phyloP scores from a whole-genome alignment of 2,113 vertebrate species.

The Amia ocellicauda region DNA sequence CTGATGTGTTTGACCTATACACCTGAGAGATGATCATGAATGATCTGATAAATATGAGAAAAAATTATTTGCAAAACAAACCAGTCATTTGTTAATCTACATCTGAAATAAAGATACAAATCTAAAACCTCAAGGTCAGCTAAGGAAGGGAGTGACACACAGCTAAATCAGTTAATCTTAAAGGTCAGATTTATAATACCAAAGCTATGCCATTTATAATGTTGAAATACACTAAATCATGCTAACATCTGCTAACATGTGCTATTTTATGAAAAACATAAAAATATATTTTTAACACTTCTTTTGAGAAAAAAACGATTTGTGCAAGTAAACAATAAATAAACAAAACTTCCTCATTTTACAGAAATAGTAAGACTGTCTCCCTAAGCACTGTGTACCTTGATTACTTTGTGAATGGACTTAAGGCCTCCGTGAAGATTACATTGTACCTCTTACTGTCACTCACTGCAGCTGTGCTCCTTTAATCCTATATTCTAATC shows the following conservation, averaged over 20 bases:
- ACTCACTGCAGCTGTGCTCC: background rate
- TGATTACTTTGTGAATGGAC: background rate
- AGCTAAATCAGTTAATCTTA: background rate
- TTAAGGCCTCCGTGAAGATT: background rate
- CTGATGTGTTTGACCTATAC: background rate
- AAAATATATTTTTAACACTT: too few relatives aligned
- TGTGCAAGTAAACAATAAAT: background rate
- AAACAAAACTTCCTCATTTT: too few relatives aligned
- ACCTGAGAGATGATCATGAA: slow-evolving; percentile 61
- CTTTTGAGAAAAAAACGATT: background rate
- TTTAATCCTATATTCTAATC: slow-evolving; percentile 3
- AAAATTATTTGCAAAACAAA: slow-evolving; percentile 25
- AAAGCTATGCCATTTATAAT: slow-evolving; percentile 9
- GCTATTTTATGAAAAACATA: too few relatives aligned
- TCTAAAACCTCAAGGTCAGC: slow-evolving; percentile 42
- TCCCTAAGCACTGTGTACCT: background rate
- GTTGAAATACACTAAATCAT: background rate
- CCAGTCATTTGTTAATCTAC: background rate
- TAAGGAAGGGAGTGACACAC: slow-evolving; percentile 6
- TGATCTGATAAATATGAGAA: slow-evolving; percentile 53
- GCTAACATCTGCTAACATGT: background rate
- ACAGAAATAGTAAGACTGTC: too few relatives aligned
- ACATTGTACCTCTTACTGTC: background rate
- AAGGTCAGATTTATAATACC: slow-evolving; percentile 25
- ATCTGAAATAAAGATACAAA: slow-evolving; percentile 32